Percentiles rank a stretch among this genome's conserved stretches.
These are phyloP conservation scores for Atopsyche davidsoni DNA, from an alignment of 1,140 invertebrate genomes.

Conservation along the genomic window DNA sequence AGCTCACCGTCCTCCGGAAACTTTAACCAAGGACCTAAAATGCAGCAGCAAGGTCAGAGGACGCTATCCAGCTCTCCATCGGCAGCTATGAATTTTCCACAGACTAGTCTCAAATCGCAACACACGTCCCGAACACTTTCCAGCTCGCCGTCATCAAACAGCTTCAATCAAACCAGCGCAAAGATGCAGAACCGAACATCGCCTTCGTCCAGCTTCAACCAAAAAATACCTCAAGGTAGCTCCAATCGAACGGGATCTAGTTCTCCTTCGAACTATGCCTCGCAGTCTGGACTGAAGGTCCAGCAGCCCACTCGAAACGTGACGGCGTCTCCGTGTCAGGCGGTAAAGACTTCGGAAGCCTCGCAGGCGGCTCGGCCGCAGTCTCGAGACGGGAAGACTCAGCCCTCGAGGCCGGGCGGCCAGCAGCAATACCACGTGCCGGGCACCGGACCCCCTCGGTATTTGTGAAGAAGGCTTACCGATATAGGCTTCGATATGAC, in stretches of 20 bases:
- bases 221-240: no score
- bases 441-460: conserved; percentile 18
- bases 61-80: conserved; percentile 7
- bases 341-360: no score
- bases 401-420: neutral
- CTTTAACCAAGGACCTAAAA: neutral
- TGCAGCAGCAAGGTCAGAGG: conserved; percentile 9
- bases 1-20: no score
- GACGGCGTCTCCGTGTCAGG: neutral
- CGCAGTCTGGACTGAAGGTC: conserved; percentile 10
- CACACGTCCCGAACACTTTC: conserved; percentile 6
- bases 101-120: conserved; percentile 8
- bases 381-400: conserved; percentile 2
- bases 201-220: no score
- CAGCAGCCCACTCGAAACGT: neutral
- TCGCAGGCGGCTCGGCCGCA: no score
- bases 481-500: conserved; percentile 22
- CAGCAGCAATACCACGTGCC: conserved; percentile 14
- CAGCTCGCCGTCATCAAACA: conserved; percentile 13
- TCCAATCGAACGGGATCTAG: no score
- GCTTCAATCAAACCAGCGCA: no score
- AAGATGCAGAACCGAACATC: no score
- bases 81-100: conserved; percentile 2
- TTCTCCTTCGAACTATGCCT: conserved; percentile 11
- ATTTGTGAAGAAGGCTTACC: conserved; percentile 25